Base-by-base conservation (phyloP, 2,888 invertebrate species). In the Andrena praecox region DNA sequence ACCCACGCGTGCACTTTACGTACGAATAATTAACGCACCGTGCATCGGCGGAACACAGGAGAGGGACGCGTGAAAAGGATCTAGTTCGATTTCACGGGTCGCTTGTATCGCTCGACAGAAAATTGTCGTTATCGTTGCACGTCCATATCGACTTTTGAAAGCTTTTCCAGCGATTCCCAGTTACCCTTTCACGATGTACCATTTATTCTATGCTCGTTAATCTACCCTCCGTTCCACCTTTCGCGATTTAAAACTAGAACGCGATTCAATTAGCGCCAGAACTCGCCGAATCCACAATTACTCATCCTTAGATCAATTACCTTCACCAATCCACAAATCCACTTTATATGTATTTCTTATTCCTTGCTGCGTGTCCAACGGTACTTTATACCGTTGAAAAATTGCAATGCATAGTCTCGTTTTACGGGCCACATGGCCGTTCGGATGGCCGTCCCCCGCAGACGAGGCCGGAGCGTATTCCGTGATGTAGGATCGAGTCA, bases 391-490 rank as follows among this genome's bases (percentile, higher is more conserved):
- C 16, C 73, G 31, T 64, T 52, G 12, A 64, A 73, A 80, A 81
- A 71, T 68, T 73, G 80, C 68, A 80, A 72, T 5, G 42, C 42
- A 42, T 50, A 67, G 66, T 66, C 74, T 70, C 81, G 74, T 81
- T 74, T 74, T 52, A 33, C 80, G 66, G 60, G 64, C 69, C 80
- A 60, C 64, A 64, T 54, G 69, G 27, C 69, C 33, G 54, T 69
- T 56, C 59, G 54, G 29, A 35, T 59, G 59, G 56, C 56, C 29
- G 42, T 16, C 20, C 12, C n/a, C n/a, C 42, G 7, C n/a, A 60
- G 60, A 52, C 68, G 60, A 56, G 63, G 31, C n/a, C 16, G 62
- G 31, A 62, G 70, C 73, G 77, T 66, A 80, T 81, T 74, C 48
- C 69, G 69, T 54, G 66, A 69, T 33, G 69, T 54, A 10, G 66